phyloP scores from a whole-genome alignment of 2,888 invertebrate species.

The Idaea aversata region DNA sequence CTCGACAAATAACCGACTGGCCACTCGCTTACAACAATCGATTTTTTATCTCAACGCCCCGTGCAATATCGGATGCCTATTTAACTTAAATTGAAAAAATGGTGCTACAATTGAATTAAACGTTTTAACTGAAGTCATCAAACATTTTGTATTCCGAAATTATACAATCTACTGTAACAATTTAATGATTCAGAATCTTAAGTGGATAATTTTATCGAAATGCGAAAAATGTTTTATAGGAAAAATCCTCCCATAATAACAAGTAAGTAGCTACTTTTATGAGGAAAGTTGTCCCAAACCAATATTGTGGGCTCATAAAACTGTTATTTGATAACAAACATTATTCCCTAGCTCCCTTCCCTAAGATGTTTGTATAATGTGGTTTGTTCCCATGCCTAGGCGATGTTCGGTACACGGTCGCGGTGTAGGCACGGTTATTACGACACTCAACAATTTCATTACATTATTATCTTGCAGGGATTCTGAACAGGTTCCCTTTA shows the following conservation, averaged over 20 bases:
- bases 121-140: conserved; percentile 1
- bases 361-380: neutral
- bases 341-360: neutral
- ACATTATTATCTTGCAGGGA: conserved; percentile 42
- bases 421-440: conserved; percentile 29
- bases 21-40: conserved; percentile 12
- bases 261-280: neutral
- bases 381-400: conserved; percentile 16
- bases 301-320: neutral
- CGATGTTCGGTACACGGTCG: conserved; percentile 10
- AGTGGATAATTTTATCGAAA: neutral
- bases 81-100: conserved; percentile 22
- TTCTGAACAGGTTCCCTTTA: conserved; percentile 43
- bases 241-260: neutral
- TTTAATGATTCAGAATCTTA: neutral
- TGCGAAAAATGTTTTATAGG: neutral
- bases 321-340: conserved; percentile 1
- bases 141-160: neutral
- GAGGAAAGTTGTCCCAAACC: neutral
- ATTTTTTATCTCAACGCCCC: conserved; percentile 7
- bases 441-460: conserved; percentile 52
- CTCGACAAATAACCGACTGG: conserved; percentile 23
- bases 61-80: conserved; percentile 9
- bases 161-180: neutral
- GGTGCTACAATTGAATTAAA: conserved; percentile 1